These are phyloP conservation scores for Ochlodes sylvanus DNA, from an alignment of 2,888 invertebrate species.

Conservation along the genomic window DNA sequence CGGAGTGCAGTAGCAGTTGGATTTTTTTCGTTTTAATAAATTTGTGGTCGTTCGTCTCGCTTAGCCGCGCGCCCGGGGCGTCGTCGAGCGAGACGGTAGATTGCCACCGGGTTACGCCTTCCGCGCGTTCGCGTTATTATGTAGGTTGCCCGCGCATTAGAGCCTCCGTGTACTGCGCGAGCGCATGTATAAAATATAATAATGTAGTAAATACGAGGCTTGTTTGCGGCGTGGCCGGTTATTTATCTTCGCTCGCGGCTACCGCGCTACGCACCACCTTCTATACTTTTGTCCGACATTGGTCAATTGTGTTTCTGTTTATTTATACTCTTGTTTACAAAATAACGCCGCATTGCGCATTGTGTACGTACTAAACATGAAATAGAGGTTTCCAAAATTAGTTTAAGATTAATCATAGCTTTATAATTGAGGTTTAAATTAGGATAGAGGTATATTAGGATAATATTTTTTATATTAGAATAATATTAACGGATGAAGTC, in stretches of 20 bases:
- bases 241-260: conserved; percentile 75
- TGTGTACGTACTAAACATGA: neutral
- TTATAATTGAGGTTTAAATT: neutral
- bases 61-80: conserved; percentile 79
- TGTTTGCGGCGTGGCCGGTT: conserved; percentile 73
- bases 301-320: conserved; percentile 44
- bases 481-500: neutral
- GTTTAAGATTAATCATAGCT: neutral
- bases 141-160: conserved; percentile 82
- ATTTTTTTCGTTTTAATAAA: conserved; percentile 83
- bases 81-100: conserved; percentile 74
- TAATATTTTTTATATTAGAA: neutral
- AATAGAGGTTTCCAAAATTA: neutral
- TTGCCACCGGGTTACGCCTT: conserved; percentile 85
- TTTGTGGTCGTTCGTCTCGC: conserved; percentile 83
- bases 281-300: conserved; percentile 48
- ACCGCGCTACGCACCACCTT: conserved; percentile 75
- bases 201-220: conserved; percentile 75
- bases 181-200: conserved; percentile 79
- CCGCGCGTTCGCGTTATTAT: conserved; percentile 82
- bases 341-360: neutral
- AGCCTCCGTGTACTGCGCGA: conserved; percentile 74
- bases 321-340: conserved; percentile 10
- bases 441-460: too few relatives aligned
- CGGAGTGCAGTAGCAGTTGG: conserved; percentile 81